Percentiles rank a stretch among this genome's conserved stretches.
phyloP scores from a whole-genome alignment of 2,888 invertebrate genomes.

The Nomada ruficornis region DNA sequence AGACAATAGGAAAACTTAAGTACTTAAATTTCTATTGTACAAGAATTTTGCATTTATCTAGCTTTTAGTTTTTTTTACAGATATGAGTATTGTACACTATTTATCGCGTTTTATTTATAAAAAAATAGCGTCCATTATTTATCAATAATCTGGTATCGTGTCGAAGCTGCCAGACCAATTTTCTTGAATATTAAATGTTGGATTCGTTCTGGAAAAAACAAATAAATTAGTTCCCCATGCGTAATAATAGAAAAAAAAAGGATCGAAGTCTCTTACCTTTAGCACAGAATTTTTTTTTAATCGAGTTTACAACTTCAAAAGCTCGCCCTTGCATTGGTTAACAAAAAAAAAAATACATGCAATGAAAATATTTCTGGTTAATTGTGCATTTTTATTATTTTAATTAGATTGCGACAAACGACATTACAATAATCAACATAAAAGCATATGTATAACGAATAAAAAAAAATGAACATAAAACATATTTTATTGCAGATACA shows the following conservation, averaged over 20 bases:
- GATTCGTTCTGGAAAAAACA: slow-evolving; percentile 78
- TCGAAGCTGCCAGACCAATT: slow-evolving; percentile 72
- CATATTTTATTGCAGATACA: neutral
- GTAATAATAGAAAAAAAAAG: no score
- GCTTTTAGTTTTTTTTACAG: slow-evolving; percentile 22
- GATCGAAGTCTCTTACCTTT: slow-evolving; percentile 74
- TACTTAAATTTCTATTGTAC: slow-evolving; percentile 1
- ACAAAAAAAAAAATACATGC: slow-evolving; percentile 69
- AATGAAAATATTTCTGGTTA: slow-evolving; percentile 73
- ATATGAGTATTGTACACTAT: slow-evolving; percentile 14
- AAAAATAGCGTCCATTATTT: neutral
- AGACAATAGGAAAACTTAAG: neutral
- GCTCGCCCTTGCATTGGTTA: slow-evolving; percentile 75
- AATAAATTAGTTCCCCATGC: neutral
- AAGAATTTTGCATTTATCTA: neutral
- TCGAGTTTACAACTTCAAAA: slow-evolving; percentile 67
- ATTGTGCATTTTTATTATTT: slow-evolving; percentile 26
- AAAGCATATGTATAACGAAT: neutral
- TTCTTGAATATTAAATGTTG: slow-evolving; percentile 79
- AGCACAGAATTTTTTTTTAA: slow-evolving; percentile 43
- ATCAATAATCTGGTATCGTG: slow-evolving; percentile 46
- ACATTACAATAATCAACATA: slow-evolving; percentile 4
- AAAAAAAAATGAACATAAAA: slow-evolving; percentile 5
- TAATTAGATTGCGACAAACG: slow-evolving; percentile 2
- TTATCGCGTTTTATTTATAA: neutral